These are phyloP conservation scores for Lepidothrix coronata DNA, from an alignment of 2,113 vertebrate genomes.

Conservation along the genomic window DNA sequence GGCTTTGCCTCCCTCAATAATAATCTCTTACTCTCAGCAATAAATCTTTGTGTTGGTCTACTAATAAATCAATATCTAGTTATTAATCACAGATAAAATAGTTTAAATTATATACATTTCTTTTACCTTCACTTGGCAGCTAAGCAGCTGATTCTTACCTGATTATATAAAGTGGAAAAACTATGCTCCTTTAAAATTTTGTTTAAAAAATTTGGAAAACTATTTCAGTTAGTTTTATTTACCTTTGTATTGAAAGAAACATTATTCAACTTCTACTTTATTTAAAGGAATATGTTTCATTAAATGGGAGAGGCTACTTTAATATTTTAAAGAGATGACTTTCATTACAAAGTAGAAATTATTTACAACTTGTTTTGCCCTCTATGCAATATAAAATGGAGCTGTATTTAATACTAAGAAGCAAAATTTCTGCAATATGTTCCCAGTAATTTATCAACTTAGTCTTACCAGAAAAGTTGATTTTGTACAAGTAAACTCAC, in stretches of 20 bases:
- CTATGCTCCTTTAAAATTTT: neutral
- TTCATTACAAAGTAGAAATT: neutral
- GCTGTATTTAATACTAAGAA: neutral
- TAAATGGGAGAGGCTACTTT: neutral
- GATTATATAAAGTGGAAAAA: neutral
- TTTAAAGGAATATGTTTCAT: neutral
- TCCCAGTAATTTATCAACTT: neutral
- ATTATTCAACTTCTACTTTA: neutral
- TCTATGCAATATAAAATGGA: neutral
- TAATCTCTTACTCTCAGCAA: neutral
- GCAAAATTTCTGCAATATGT: neutral
- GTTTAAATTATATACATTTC: neutral
- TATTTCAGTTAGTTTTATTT: neutral
- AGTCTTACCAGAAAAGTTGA: neutral
- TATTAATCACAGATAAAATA: neutral
- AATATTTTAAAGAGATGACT: neutral
- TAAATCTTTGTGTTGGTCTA: neutral
- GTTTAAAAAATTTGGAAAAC: neutral
- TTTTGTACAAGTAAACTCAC: neutral
- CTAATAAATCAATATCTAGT: neutral
- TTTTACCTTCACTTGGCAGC: neutral
- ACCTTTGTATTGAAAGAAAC: neutral
- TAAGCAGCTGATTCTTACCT: neutral
- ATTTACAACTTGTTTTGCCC: neutral
- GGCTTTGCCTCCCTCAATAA: neutral